Evolutionary conservation across 2,888 invertebrate species (phyloP).

Genomic region (Macroteleia sp.): DNA sequence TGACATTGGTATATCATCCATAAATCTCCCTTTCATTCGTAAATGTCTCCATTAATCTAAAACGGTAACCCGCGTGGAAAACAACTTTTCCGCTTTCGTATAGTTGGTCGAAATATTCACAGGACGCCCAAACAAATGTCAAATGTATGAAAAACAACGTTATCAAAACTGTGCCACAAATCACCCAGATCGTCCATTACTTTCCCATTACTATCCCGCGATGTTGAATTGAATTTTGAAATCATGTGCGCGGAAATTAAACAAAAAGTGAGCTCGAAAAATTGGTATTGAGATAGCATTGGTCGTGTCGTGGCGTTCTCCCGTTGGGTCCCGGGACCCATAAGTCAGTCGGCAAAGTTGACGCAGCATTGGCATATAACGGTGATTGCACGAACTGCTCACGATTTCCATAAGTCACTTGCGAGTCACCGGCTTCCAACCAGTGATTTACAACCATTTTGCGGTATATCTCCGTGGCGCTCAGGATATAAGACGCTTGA

Average conservation of each 20-base stretch:
- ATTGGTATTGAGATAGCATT: slow-evolving; percentile 53
- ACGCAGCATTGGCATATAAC: slow-evolving; percentile 71
- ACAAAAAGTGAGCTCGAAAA: slow-evolving; percentile 26
- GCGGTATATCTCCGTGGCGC: slow-evolving; percentile 46
- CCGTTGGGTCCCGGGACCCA: slow-evolving; percentile 40
- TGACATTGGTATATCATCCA: slow-evolving; percentile 8
- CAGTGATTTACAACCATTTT: slow-evolving; percentile 67
- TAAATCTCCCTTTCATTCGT: slow-evolving; percentile 16
- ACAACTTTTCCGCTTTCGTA: slow-evolving; percentile 7
- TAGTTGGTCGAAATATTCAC: background rate
- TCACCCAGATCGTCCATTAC: slow-evolving; percentile 8
- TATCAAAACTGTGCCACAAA: slow-evolving; percentile 3
- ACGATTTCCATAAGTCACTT: slow-evolving; percentile 79
- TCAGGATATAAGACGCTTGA: slow-evolving; percentile 31
- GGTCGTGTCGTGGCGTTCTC: slow-evolving; percentile 43
- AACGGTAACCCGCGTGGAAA: slow-evolving; percentile 10
- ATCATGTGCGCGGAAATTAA: slow-evolving; percentile 7
- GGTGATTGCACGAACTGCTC: slow-evolving; percentile 76
- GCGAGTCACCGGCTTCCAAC: slow-evolving; percentile 63
- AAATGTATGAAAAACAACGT: slow-evolving; percentile 12
- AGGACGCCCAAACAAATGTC: slow-evolving; percentile 8
- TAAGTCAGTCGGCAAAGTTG: slow-evolving; percentile 65
- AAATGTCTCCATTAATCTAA: slow-evolving; percentile 23
- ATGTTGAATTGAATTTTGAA: slow-evolving; percentile 16
- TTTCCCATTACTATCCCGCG: background rate